Percentiles rank a stretch among this genome's conserved stretches.
Conservation (phyloP, 2,797 vertebrate genomes). For the Dallia pectoralis region DNA sequence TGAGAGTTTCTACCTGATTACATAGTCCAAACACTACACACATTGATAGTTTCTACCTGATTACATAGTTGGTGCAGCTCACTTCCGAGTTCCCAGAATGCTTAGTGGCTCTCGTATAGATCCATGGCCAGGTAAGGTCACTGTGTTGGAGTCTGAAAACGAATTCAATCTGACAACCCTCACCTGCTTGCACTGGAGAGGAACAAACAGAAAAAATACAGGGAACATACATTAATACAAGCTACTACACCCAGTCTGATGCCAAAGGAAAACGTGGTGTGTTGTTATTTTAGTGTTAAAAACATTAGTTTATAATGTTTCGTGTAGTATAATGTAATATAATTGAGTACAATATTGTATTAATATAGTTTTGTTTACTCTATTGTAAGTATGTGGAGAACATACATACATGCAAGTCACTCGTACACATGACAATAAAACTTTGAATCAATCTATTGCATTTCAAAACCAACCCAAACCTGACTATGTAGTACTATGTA, state of each 20-base stretch:
- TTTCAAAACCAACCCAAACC: too few species aligned
- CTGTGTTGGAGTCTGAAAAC: slow-evolving; percentile 73
- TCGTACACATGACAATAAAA: too few species aligned
- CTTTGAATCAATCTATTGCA: too few species aligned
- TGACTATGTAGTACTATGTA: not conserved
- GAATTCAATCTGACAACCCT: slow-evolving; percentile 58
- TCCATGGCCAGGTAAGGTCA: slow-evolving; percentile 75
- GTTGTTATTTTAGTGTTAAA: too few species aligned
- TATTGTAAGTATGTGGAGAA: too few species aligned
- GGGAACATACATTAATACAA: too few species aligned
- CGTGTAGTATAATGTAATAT: not conserved
- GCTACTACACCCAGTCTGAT: too few species aligned
- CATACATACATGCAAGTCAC: too few species aligned
- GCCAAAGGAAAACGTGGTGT: too few species aligned
- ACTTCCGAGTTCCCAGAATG: slow-evolving; percentile 50
- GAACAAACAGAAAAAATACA: slow-evolving; percentile 18
- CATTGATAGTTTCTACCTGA: slow-evolving; percentile 72
- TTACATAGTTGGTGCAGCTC: slow-evolving; percentile 72
- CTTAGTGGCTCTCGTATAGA: slow-evolving; percentile 57
- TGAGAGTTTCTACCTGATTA: slow-evolving; percentile 55
- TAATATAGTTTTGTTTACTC: too few species aligned
- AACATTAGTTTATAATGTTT: too few species aligned
- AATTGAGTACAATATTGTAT: not conserved
- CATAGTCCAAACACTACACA: too few species aligned
- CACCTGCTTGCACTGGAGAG: slow-evolving; percentile 61